Base-by-base conservation (phyloP, 2,888 invertebrate genomes). In the Thera britannica region DNA sequence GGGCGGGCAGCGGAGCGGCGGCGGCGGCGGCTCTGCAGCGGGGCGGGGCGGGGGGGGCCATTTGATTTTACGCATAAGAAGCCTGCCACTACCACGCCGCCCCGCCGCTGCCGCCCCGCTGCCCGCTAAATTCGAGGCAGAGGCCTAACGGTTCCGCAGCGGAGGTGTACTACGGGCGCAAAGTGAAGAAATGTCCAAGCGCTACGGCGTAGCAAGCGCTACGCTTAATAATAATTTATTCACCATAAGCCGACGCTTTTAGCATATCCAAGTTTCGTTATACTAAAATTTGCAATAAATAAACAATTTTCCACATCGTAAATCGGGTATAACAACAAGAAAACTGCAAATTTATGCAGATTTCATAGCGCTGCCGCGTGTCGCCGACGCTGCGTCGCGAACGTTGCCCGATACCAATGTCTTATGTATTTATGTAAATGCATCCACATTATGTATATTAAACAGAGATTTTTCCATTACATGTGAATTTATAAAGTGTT, bases 261-360 rank as follows among this genome's bases (percentile, higher is more conserved):
- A 65, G 70, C 72, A 71, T 66, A 73, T 70, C 73, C 57, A 67
- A 76, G 77, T 74, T 67, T 52, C 58, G 74, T 73, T 76, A 77
- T 73, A 79, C 79, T 77, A 84, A 85, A 84, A 79, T 82, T 76
- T 77, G 75, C 77, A 81, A 88, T 89, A 90, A 90, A 90, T 88
- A 88, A 89, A 84, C 84, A 88, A 89, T 90, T 90, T 90, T 89
- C 85, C 86, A 83, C 83, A 77, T 82, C 82, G 85, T 90, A 89
- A 87, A 88, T 87, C 79, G 81, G 76, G 81, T 83, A 81, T 84
- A 88, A 87, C 87, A 89, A 85, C 87, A 89, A 87, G 88, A 86
- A 87, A 90, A 91, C 88, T 90, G 89, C 88, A 90, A 89, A 90
- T 90, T 86, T 87, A 91, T 91, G 90, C 88, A 90, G 88, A 90